Percentiles rank a stretch among this genome's conserved stretches.
Conservation (phyloP, 2,113 vertebrate species). For the Corvus moneduloides region DNA sequence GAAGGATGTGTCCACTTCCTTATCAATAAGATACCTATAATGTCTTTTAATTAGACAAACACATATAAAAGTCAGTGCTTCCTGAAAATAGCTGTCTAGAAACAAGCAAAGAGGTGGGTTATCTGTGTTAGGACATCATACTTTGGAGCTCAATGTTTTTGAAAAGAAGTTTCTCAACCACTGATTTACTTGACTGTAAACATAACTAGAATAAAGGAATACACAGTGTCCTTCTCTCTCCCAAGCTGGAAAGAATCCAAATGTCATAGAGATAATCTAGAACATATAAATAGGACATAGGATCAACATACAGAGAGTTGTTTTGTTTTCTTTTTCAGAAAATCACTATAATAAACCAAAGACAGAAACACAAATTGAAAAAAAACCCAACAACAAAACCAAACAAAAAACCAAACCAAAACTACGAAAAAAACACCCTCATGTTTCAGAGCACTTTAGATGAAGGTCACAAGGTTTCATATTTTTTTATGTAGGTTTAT, state of each 20-base stretch:
- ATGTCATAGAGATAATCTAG: not conserved
- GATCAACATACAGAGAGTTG: rapidly evolving
- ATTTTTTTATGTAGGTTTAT: not conserved
- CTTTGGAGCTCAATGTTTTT: not conserved
- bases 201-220: not conserved
- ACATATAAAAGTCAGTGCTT: not conserved
- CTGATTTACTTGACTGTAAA: not conserved
- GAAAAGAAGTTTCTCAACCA: not conserved
- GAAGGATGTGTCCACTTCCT: not conserved
- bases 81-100: not conserved
- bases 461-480: not conserved
- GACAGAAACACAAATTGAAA: not conserved
- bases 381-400: not conserved
- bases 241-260: not conserved
- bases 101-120: not conserved
- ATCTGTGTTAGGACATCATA: not conserved
- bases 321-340: not conserved
- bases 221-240: not conserved
- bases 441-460: not conserved
- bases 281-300: not conserved
- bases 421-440: rapidly evolving
- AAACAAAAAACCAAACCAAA: not conserved
- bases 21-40: conserved; percentile 27
- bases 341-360: not conserved
- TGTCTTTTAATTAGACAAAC: conserved; percentile 49